These are phyloP conservation scores for Desoria tigrina DNA, from an alignment of 2,888 invertebrate species.

Conservation along the genomic window DNA sequence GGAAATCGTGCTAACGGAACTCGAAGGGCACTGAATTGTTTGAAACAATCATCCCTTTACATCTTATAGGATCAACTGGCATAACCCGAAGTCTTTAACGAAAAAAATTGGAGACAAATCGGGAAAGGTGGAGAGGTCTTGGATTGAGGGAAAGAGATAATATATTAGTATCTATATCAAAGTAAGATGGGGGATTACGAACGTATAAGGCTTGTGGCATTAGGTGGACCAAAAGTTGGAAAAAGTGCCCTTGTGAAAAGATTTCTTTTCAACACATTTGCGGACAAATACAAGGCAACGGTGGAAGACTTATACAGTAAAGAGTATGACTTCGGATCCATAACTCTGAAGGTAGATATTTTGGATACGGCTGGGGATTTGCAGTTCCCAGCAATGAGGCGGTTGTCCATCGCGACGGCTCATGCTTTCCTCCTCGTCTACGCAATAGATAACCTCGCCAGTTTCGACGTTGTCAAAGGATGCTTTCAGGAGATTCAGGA, in stretches of 20 bases:
- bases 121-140: no score
- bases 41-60: no score
- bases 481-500: slow-evolving; percentile 81
- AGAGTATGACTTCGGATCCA: slow-evolving; percentile 75
- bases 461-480: slow-evolving; percentile 70
- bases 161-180: no score
- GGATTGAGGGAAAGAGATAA: no score
- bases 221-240: slow-evolving; percentile 80
- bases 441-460: slow-evolving; percentile 72
- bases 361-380: slow-evolving; percentile 66
- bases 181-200: no score
- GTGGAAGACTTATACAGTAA: slow-evolving; percentile 84
- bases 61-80: no score
- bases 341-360: slow-evolving; percentile 67
- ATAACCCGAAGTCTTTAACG: no score
- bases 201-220: slow-evolving; percentile 76
- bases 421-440: slow-evolving; percentile 87
- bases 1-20: no score
- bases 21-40: no score
- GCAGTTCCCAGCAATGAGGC: slow-evolving; percentile 85
- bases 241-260: slow-evolving; percentile 82
- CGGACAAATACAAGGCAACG: slow-evolving; percentile 80
- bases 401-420: slow-evolving; percentile 81
- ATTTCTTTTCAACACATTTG: slow-evolving; percentile 76
- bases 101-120: no score